Evolutionary conservation across 2,888 invertebrate genomes (phyloP), one percentile per base, ranked within the genome.

Genomic region (Monoplex corrugatus): DNA sequence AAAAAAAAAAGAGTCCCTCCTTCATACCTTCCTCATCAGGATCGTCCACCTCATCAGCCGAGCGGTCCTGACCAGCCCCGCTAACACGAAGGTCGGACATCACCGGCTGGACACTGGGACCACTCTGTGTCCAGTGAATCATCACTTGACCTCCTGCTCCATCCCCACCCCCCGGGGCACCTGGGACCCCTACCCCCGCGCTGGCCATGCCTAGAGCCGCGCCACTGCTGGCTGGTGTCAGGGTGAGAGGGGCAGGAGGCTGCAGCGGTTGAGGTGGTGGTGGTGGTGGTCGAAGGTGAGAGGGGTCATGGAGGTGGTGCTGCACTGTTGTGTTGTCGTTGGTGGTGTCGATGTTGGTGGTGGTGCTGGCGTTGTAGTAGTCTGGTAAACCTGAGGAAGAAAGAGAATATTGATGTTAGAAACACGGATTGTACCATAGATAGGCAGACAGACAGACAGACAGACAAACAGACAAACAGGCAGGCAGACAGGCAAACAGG

Each of bases 41-140:
- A 40, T 92, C 92, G 0, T 92, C 92, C 32, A 93, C 78, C 32
- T 80, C 87, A 10, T 87, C 87, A 10, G 43, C 92, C 32, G 92
- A 92, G 2, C 92, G 92, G 63, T 90, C 63, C 91, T 93, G 2
- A 92, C 91, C 80, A 86, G 63, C 28, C 38, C 28, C 28, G n/a
- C n/a, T n/a, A n/a, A n/a, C n/a, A n/a, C n/a, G n/a, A n/a, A n/a
- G 78, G 78, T 75, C 91, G 89, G 86, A n/a, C 89, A 43, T 23
- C 45, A n/a, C 87, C 68, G 75, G 90, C 87, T 85, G 90, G 57
- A 50, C 84, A 80, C 80, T 68, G 63, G 83, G 89, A 0, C 85
- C 87, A 16, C 78, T 83, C 78, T 91, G 91, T 78, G 92, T 92
- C 92, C 92, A 92, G 91, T 92, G 92, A 23, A 92, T 91, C 38